Evolutionary conservation across 2,888 invertebrate species (phyloP), one percentile per base, ranked within the genome.

Genomic region (Cryptus armator): DNA sequence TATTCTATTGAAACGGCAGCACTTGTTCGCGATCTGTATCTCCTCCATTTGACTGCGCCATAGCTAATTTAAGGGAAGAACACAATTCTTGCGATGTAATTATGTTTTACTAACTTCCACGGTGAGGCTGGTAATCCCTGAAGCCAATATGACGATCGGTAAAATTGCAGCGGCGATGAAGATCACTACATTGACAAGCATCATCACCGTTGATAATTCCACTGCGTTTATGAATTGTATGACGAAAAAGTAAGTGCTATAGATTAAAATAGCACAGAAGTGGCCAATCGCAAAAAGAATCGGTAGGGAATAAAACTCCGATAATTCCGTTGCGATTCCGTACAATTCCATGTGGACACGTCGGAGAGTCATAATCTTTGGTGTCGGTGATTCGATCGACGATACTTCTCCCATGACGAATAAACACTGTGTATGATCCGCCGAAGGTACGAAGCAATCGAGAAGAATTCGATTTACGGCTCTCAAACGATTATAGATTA

Each of bases 231-330:
- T 32, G 0, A 86, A 37, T 4, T 82, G 72, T 46, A 68, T 48
- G 19, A 85, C 12, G 32, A 72, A 12, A 10, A 70, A 66, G 64
- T 89, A 90, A 19, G 64, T 16, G 32, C 83, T 87, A 75, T 86
- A 89, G 44, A 89, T 48, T 1, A 89, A 37, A 0, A 66, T 12
- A 7, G 72, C 70, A 37, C 86, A 88, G 2, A 14, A 5, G 16
- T 77, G 72, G 4, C 37, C 12, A 0, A 88, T 32, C 2, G 64
- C 77, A 2, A 81, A 16, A 0, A 90, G 66, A 2, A 76, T 77
- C 6, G 89, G 85, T 9, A 89, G 0, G 0, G 89, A 87, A 64
- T 88, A 86, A 76, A 80, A 87, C 0, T 84, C 53, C 0, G 90
- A 80, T 32, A 90, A 32, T 9, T 87, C 85, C 0, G 10, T 56